Evolutionary conservation across 2,797 vertebrate genomes (phyloP).

Genomic region (Sebastes vulpes): DNA sequence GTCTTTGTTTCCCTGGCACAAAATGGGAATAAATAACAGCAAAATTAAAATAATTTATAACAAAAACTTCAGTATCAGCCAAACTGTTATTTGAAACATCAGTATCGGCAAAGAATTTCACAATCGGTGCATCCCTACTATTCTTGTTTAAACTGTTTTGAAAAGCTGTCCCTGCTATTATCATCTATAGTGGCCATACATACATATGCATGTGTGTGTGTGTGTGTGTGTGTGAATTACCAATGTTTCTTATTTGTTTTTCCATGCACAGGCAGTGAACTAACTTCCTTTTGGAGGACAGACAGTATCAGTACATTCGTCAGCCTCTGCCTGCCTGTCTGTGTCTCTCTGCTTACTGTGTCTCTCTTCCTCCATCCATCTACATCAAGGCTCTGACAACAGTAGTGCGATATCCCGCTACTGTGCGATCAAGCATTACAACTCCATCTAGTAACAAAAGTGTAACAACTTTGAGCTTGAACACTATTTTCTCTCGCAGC

Average conservation of each 20-base stretch:
- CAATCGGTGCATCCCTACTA: background rate
- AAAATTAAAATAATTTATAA: no score
- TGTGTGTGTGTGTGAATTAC: background rate
- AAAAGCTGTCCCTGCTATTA: background rate
- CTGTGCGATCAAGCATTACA: constrained; percentile 28
- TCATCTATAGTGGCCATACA: background rate
- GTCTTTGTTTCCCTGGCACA: no score
- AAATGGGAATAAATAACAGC: no score
- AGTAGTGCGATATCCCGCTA: background rate
- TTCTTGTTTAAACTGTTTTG: background rate
- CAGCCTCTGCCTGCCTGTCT: background rate
- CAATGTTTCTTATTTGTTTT: background rate
- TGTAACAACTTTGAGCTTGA: constrained; percentile 18
- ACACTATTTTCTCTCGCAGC: constrained; percentile 3
- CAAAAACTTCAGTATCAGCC: no score
- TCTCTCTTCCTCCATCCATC: constrained; percentile 34
- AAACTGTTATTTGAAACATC: no score
- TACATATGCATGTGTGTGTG: background rate
- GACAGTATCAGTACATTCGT: background rate
- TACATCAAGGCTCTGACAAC: constrained; percentile 39
- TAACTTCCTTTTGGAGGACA: background rate
- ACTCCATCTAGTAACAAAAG: constrained; percentile 21
- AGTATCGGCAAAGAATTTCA: no score
- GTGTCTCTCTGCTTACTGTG: constrained; percentile 14
- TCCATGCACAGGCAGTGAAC: background rate